phyloP scores from a whole-genome alignment of 2,113 vertebrate species.

The Stomatorhinus ivindoensis region DNA sequence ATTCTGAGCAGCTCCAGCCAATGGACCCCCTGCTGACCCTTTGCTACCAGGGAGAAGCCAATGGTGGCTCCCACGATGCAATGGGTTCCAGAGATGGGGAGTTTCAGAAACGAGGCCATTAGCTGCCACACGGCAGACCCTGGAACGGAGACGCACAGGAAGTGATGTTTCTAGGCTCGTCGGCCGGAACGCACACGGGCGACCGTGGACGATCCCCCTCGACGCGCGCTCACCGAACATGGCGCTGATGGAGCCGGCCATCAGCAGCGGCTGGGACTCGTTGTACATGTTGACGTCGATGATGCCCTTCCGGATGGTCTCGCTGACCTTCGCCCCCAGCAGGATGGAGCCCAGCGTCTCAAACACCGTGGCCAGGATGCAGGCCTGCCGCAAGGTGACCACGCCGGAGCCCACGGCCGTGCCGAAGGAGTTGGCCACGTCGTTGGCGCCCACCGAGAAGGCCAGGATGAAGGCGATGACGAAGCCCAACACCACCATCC shows the following conservation, averaged over 20 bases:
- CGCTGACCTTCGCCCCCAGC: constrained; percentile 88
- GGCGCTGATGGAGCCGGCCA: constrained; percentile 72
- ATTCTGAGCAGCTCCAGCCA: constrained; percentile 89
- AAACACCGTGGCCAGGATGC: constrained; percentile 82
- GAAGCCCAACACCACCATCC: constrained; percentile 83
- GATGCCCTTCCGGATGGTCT: constrained; percentile 85
- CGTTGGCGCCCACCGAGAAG: constrained; percentile 92
- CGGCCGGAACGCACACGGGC: not conserved
- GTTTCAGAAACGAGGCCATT: constrained; percentile 84
- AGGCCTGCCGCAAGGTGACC: constrained; percentile 84
- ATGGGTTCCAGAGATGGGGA: constrained; percentile 94
- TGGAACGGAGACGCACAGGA: constrained; percentile 38
- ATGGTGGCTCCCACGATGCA: constrained; percentile 94
- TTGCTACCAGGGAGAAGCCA: constrained; percentile 84
- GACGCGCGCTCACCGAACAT: constrained; percentile 79
- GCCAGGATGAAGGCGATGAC: constrained; percentile 88
- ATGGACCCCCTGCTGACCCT: constrained; percentile 75
- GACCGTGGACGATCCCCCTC: not conserved
- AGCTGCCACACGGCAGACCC: constrained; percentile 95
- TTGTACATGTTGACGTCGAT: constrained; percentile 82
- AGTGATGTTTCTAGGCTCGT: not conserved
- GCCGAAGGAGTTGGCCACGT: constrained; percentile 94
- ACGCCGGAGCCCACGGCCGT: constrained; percentile 90
- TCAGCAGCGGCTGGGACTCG: constrained; percentile 58
- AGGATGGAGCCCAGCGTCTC: constrained; percentile 85